Percentiles rank a stretch among this genome's conserved stretches.
Evolutionary conservation across 1,140 invertebrate genomes (phyloP).

Genomic region (Lithobius niger): DNA sequence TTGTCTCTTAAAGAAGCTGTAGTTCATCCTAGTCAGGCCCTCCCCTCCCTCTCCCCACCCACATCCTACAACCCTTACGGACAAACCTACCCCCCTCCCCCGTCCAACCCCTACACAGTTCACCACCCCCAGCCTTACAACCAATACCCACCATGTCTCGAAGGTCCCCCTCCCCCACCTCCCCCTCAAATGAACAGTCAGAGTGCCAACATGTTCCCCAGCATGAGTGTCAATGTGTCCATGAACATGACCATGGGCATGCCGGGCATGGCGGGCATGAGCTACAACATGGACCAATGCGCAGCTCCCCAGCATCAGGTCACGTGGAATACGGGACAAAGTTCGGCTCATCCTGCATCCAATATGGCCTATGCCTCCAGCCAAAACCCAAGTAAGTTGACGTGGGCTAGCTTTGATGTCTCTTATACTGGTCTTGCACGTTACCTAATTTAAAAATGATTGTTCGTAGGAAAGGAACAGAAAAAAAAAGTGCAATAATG

Average conservation of each 20-base stretch:
- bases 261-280: constrained; percentile 45
- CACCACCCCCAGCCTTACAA: neutral
- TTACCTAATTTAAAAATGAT: too few relatives aligned
- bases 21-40: constrained; percentile 52
- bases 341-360: too few relatives aligned
- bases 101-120: constrained; percentile 5
- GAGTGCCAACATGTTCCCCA: constrained; percentile 43
- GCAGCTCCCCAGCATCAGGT: constrained; percentile 36
- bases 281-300: constrained; percentile 44
- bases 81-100: constrained; percentile 9
- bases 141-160: neutral
- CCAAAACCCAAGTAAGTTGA: too few relatives aligned
- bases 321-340: too few relatives aligned
- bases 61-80: constrained; percentile 5
- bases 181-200: constrained; percentile 14
- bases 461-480: too few relatives aligned
- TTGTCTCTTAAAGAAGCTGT: constrained; percentile 74
- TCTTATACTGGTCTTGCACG: too few relatives aligned
- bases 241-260: constrained; percentile 90
- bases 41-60: constrained; percentile 11
- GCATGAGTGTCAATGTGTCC: constrained; percentile 90
- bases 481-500: too few relatives aligned
- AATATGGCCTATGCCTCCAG: too few relatives aligned
- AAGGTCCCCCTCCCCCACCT: constrained; percentile 18
- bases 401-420: too few relatives aligned